Percentiles rank a stretch among this genome's conserved stretches.
Conservation (phyloP, 2,888 invertebrate genomes). For the Pammene fasciana region DNA sequence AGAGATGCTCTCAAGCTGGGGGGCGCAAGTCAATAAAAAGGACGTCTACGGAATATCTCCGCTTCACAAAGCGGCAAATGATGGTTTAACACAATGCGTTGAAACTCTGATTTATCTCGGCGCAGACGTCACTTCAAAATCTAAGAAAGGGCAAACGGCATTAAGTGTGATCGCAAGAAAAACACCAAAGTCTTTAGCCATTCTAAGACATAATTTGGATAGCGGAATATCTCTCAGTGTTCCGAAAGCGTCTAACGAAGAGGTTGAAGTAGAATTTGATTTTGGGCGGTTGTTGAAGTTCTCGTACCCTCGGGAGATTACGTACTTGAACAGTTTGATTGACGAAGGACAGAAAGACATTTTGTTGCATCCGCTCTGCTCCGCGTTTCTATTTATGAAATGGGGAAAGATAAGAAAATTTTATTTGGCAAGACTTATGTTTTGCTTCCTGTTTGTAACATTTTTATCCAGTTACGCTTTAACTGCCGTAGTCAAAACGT, state of each 20-base stretch:
- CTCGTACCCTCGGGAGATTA: slow-evolving; percentile 92
- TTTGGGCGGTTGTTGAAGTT: slow-evolving; percentile 92
- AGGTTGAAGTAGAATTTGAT: slow-evolving; percentile 91
- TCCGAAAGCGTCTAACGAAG: slow-evolving; percentile 89
- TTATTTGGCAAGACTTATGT: slow-evolving; percentile 90
- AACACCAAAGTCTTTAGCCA: slow-evolving; percentile 92
- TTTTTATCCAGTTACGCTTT: slow-evolving; percentile 91
- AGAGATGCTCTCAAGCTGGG: slow-evolving; percentile 90
- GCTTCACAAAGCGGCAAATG: slow-evolving; percentile 92
- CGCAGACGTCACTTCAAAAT: slow-evolving; percentile 93
- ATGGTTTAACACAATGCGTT: slow-evolving; percentile 92
- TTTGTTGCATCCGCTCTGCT: slow-evolving; percentile 92
- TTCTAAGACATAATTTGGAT: slow-evolving; percentile 91
- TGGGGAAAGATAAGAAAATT: slow-evolving; percentile 96
- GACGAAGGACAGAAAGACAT: slow-evolving; percentile 95
- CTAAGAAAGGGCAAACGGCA: slow-evolving; percentile 93
- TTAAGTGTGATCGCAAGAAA: slow-evolving; percentile 92
- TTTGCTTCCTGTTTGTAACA: slow-evolving; percentile 90
- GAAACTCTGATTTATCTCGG: slow-evolving; percentile 92
- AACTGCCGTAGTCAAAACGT: slow-evolving; percentile 89
- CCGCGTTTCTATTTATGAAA: slow-evolving; percentile 93
- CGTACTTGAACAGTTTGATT: slow-evolving; percentile 92
- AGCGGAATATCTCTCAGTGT: slow-evolving; percentile 89
- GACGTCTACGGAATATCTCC: slow-evolving; percentile 94
- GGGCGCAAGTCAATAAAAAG: slow-evolving; percentile 91